Base-by-base conservation (phyloP, 2,888 invertebrate species). In the Acrobasis consociella region DNA sequence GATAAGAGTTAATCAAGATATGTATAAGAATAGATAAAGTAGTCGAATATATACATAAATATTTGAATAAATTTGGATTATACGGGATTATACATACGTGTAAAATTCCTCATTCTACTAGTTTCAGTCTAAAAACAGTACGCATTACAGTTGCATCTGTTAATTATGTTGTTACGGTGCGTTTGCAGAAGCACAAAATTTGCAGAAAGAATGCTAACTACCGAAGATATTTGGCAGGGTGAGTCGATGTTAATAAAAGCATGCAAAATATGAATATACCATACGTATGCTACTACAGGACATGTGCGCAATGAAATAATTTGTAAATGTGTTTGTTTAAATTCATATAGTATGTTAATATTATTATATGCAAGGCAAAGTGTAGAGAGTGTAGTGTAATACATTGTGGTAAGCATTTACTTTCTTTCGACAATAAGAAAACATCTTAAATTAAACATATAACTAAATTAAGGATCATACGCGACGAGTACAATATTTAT, bases 81-180 rank as follows among this genome's bases (percentile, higher is more conserved):
- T 73, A 75, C 81, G 76, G 67, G 71, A 83, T 80, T 80, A 83
- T 79, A 78, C 71, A 83, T 79, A 77, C 71, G 70, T 78, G 73
- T 76, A 76, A 75, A 22, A 73, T 74, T 77, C 72, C 75, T 75
- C 73, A 77, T 64, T 78, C 82, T 82, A 83, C 72, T 56, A 56
- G 16, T 69, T 73, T 73, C 77, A 81, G 76, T 80, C 74, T 79
- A 76, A 81, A 83, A 84, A 85, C 82, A 85, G 91, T 91, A 92
- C 92, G 92, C 92, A 92, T 89, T 83, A 91, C 92, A 91, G 92
- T 91, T 83, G 89, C 91, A 80, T 73, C 72, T 72, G 79, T 86
- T 86, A 83, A 68, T 67, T 69, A 65, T 75, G 73, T 62, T 72
- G 80, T 86, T 87, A 88, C 78, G 78, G 84, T 87, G 91, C 90